Conservation (phyloP, 2,888 invertebrate species). For the Euspilapteryx auroguttella region DNA sequence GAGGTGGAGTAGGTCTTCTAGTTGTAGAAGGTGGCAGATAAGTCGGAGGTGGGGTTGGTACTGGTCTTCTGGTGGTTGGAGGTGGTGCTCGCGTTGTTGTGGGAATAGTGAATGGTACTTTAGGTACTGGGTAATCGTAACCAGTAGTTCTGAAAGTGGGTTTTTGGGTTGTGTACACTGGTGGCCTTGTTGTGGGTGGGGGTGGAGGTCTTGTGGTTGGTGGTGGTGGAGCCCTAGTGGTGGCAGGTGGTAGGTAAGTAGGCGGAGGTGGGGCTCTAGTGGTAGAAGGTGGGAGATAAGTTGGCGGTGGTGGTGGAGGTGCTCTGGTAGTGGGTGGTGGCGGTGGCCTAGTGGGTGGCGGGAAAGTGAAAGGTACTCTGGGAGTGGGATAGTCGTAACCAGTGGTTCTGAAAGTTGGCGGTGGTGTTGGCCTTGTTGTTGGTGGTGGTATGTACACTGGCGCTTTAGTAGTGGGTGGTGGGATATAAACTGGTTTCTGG, state of each 20-base stretch:
- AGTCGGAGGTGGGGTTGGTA: slow-evolving; percentile 8
- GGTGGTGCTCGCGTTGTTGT: slow-evolving; percentile 7
- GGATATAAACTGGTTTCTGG: not conserved
- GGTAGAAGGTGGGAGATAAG: slow-evolving; percentile 4
- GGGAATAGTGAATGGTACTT: slow-evolving; percentile 1
- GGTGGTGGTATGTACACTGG: slow-evolving; percentile 10
- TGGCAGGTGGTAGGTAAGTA: slow-evolving; percentile 5
- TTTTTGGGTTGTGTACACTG: slow-evolving; percentile 9
- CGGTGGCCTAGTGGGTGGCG: slow-evolving; percentile 6
- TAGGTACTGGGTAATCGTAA: not conserved
- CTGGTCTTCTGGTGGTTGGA: slow-evolving; percentile 6
- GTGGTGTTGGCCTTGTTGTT: slow-evolving; percentile 8
- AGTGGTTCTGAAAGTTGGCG: slow-evolving; percentile 3
- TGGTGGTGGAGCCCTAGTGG: slow-evolving; percentile 1
- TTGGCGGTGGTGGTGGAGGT: slow-evolving; percentile 8
- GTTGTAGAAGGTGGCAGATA: slow-evolving; percentile 5
- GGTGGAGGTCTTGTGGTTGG: slow-evolving; percentile 6
- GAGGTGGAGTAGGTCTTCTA: slow-evolving; percentile 6
- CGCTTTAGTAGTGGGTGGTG: slow-evolving; percentile 9
- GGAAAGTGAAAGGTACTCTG: not conserved
- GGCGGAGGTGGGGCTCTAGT: slow-evolving; percentile 7
- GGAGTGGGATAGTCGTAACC: not conserved
- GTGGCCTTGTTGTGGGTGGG: slow-evolving; percentile 8
- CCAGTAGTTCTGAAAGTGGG: slow-evolving; percentile 1
- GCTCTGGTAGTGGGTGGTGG: slow-evolving; percentile 5